These are phyloP conservation scores for Limenitis camilla DNA, from an alignment of 2,888 invertebrate species.

Conservation along the genomic window DNA sequence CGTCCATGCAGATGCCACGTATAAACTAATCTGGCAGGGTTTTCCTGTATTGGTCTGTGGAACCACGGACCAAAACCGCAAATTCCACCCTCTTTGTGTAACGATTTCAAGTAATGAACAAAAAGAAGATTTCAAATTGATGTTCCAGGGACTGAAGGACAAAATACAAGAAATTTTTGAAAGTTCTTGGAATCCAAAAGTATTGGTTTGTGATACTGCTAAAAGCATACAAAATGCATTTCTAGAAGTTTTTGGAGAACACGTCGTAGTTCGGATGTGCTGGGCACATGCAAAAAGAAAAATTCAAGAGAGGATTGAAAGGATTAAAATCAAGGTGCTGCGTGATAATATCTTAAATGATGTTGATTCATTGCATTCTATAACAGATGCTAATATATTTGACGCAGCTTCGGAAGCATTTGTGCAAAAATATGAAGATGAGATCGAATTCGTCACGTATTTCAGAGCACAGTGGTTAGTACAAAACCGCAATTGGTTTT, in stretches of 20 bases:
- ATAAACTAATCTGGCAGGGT: constrained; percentile 29
- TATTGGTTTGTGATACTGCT: constrained; percentile 24
- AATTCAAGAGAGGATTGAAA: constrained; percentile 23
- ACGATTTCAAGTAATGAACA: constrained; percentile 6
- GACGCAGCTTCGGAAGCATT: constrained; percentile 26
- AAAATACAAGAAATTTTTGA: constrained; percentile 14
- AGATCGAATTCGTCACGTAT: constrained; percentile 14
- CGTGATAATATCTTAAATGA: constrained; percentile 23
- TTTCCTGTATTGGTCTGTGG: not conserved
- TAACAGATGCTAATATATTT: constrained; percentile 25
- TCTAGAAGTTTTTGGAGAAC: constrained; percentile 24
- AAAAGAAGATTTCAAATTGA: constrained; percentile 24
- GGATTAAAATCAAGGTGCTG: constrained; percentile 17
- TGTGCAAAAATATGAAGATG: constrained; percentile 24
- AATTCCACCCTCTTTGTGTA: not conserved
- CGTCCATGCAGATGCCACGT: constrained; percentile 29
- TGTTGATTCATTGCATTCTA: constrained; percentile 25
- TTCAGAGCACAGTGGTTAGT: constrained; percentile 17
- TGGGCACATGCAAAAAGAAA: constrained; percentile 31
- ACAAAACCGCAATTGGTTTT: constrained; percentile 22
- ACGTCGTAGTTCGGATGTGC: constrained; percentile 27
- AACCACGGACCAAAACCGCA: constrained; percentile 2
- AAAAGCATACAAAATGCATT: constrained; percentile 24
- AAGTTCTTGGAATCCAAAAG: constrained; percentile 15
- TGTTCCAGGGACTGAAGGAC: constrained; percentile 22